Conservation (phyloP, 2,113 vertebrate species). For the Daboia siamensis region DNA sequence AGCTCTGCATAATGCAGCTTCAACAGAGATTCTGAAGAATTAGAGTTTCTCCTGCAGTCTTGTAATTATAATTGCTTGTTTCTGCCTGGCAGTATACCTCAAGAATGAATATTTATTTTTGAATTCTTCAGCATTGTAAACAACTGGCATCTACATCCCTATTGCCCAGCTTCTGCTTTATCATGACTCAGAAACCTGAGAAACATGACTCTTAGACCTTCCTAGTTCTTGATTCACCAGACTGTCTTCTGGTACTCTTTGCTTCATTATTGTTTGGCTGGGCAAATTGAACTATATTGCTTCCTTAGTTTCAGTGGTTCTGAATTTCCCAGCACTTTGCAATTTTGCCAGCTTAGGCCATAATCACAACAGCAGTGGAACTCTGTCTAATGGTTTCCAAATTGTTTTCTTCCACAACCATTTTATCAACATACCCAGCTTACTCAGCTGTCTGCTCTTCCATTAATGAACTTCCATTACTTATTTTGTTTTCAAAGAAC, state of each 20-base stretch:
- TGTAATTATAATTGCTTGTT: neutral
- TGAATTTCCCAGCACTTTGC: neutral
- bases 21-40: neutral
- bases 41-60: neutral
- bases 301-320: neutral
- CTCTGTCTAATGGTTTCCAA: neutral
- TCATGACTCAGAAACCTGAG: neutral
- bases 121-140: neutral
- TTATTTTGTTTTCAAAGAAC: neutral
- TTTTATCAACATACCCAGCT: neutral
- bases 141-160: neutral
- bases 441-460: neutral
- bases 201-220: neutral
- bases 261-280: neutral
- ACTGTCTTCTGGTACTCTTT: neutral
- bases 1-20: neutral
- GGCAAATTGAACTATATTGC: neutral
- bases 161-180: neutral
- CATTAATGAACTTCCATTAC: conserved; percentile 1
- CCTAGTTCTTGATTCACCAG: neutral
- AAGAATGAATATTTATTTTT: neutral
- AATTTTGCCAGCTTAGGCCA: neutral
- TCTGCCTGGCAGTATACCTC: neutral
- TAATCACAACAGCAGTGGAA: neutral
- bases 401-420: neutral